Evolutionary conservation across 1,140 invertebrate genomes (phyloP).

Genomic region (Laodelphax striatellus): DNA sequence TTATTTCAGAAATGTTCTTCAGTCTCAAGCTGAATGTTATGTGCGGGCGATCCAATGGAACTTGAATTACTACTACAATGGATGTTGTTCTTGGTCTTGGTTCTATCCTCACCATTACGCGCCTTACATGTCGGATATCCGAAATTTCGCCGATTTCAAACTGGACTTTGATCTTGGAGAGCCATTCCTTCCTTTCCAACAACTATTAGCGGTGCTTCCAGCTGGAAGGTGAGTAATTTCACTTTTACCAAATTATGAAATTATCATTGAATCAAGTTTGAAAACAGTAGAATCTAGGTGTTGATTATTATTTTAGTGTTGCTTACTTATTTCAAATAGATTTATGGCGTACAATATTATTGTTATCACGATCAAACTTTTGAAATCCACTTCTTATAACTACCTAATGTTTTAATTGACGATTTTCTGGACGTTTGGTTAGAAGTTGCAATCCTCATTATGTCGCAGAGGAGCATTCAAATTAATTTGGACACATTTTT

Average conservation of each 20-base stretch:
- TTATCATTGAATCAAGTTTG: neutral
- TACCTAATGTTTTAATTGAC: no score
- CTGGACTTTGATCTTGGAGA: conserved; percentile 69
- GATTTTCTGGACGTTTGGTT: no score
- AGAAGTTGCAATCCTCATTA: no score
- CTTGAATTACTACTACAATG: conserved; percentile 91
- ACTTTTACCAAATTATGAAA: neutral
- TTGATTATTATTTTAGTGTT: no score
- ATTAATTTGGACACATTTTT: no score
- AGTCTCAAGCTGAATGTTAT: conserved; percentile 76
- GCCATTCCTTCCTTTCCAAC: conserved; percentile 91
- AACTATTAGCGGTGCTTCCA: conserved; percentile 85
- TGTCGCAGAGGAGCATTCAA: no score
- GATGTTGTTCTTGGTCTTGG: conserved; percentile 95
- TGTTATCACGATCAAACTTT: no score
- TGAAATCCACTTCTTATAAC: no score
- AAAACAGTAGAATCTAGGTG: no score
- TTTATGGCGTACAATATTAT: neutral
- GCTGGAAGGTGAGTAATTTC: conserved; percentile 38
- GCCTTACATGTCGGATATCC: conserved; percentile 89
- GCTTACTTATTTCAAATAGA: no score
- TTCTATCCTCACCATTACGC: conserved; percentile 92
- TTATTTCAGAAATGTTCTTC: conserved; percentile 52
- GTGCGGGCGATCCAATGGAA: conserved; percentile 93
- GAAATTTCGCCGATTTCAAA: conserved; percentile 59